Conservation (phyloP, 1,140 invertebrate genomes). For the Uloborus diversus region DNA sequence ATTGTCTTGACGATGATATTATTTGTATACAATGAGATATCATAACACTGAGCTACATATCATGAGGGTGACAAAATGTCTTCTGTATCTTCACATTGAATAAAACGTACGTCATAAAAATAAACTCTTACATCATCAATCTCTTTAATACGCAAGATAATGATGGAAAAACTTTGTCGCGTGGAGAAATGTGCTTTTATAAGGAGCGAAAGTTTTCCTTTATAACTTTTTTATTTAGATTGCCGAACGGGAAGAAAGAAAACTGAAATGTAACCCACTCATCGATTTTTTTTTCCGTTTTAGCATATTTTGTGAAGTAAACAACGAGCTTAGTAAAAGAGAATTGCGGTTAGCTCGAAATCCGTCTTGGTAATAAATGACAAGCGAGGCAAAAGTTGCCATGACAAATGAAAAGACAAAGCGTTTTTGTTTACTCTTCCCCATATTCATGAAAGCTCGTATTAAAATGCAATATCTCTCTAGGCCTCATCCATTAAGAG, state of each 20-base stretch:
- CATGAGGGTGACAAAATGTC: too few relatives aligned
- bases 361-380: slow-evolving; percentile 51
- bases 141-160: too few relatives aligned
- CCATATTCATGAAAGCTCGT: slow-evolving; percentile 29
- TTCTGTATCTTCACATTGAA: too few relatives aligned
- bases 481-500: slow-evolving; percentile 33
- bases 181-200: not conserved
- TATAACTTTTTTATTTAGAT: too few relatives aligned
- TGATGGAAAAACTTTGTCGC: too few relatives aligned
- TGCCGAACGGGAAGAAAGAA: too few relatives aligned
- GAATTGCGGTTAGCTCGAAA: slow-evolving; percentile 18
- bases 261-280: too few relatives aligned
- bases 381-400: not conserved
- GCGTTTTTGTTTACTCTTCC: slow-evolving; percentile 50
- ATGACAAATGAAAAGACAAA: slow-evolving; percentile 41
- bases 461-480: slow-evolving; percentile 56
- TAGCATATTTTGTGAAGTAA: slow-evolving; percentile 21
- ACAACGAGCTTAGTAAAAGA: slow-evolving; percentile 27
- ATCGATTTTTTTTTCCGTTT: not conserved
- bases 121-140: too few relatives aligned
- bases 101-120: too few relatives aligned
- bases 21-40: too few relatives aligned
- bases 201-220: not conserved
- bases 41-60: too few relatives aligned
- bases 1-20: too few relatives aligned